Percentiles rank a stretch among this genome's conserved stretches.
Evolutionary conservation across 2,113 vertebrate genomes (phyloP).

Genomic region (Noturus placidus): DNA sequence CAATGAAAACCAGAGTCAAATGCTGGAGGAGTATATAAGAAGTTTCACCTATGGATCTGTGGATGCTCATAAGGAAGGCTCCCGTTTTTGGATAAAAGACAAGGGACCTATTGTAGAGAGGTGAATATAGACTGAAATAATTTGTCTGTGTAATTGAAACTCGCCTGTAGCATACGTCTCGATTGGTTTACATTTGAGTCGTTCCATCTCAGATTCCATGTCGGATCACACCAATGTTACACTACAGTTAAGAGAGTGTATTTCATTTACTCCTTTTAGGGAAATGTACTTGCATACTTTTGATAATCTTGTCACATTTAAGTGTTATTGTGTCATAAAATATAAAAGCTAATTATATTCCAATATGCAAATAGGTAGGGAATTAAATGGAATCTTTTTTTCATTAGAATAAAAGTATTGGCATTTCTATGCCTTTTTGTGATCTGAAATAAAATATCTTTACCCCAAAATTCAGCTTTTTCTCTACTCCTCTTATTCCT

Average conservation of each 20-base stretch:
- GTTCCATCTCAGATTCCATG: background rate
- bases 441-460: background rate
- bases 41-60: slow-evolving; percentile 85
- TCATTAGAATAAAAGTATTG: background rate
- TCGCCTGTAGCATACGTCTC: background rate
- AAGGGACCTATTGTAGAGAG: slow-evolving; percentile 91
- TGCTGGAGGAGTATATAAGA: slow-evolving; percentile 80
- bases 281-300: background rate
- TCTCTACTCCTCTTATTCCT: background rate
- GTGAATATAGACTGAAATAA: slow-evolving; percentile 57
- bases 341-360: background rate
- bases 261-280: background rate
- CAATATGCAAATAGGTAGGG: background rate
- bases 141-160: background rate
- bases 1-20: slow-evolving; percentile 80
- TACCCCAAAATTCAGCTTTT: background rate
- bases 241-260: background rate
- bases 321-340: background rate
- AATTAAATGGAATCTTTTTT: background rate
- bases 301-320: background rate
- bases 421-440: background rate
- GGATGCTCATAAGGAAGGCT: slow-evolving; percentile 86
- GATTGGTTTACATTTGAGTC: background rate
- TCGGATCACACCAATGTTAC: background rate
- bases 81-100: slow-evolving; percentile 89